Conservation (phyloP, 2,113 vertebrate genomes). For the Conger conger region DNA sequence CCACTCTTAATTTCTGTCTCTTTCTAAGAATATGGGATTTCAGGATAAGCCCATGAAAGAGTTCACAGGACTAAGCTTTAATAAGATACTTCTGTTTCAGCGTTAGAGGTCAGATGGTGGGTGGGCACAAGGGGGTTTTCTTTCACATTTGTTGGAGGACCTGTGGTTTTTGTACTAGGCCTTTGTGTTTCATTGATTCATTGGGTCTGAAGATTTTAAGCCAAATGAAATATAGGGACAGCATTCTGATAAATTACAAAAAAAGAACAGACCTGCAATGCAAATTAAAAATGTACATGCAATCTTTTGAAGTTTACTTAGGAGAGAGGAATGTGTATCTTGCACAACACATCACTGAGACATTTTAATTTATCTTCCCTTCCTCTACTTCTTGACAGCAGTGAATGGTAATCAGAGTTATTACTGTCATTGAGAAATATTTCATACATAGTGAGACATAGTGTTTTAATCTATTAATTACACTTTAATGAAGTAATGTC, state of each 20-base stretch:
- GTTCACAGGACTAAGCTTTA: slow-evolving; percentile 12
- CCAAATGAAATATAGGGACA: not conserved
- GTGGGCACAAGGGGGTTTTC: not conserved
- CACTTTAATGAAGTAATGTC: slow-evolving; percentile 14
- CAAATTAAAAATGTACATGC: not conserved
- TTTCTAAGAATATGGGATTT: not conserved
- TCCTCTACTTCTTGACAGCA: not conserved
- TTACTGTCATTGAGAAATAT: slow-evolving; percentile 4
- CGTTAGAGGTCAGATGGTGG: slow-evolving; percentile 14
- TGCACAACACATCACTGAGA: not conserved
- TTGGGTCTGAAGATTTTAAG: not conserved
- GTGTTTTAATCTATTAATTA: slow-evolving; percentile 16
- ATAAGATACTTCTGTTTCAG: not conserved
- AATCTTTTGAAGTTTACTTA: slow-evolving; percentile 5
- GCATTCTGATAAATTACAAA: not conserved
- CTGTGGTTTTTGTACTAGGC: not conserved
- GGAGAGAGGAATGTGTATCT: slow-evolving; percentile 2
- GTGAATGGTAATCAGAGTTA: not conserved
- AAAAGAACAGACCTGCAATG: not conserved
- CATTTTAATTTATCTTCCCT: not conserved
- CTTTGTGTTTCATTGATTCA: not conserved
- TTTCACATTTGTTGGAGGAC: not conserved
- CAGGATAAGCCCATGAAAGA: not conserved
- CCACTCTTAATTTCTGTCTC: not conserved
- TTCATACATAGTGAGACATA: slow-evolving; percentile 1